Percentiles rank a stretch among this genome's conserved stretches.
These are phyloP conservation scores for Manduca sexta DNA, from an alignment of 1,140 invertebrate species.

Conservation along the genomic window DNA sequence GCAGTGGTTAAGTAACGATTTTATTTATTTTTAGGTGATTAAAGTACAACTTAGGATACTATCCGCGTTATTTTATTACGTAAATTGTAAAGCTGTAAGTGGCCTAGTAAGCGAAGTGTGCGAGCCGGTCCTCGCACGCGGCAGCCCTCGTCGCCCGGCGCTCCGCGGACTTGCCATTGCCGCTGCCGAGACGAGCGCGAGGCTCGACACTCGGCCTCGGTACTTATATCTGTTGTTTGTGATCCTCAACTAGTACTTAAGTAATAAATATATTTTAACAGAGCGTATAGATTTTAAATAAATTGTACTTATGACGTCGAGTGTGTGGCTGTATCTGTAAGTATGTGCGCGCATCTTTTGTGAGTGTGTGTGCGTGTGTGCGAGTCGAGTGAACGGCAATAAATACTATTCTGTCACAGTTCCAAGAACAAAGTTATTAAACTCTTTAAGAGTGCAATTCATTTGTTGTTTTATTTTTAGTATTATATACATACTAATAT, in stretches of 20 bases:
- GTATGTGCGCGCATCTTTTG: background rate
- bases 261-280: conserved; percentile 19
- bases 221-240: conserved; percentile 12
- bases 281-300: background rate
- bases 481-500: too few relatives aligned
- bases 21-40: conserved; percentile 19
- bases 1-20: conserved; percentile 10
- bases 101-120: conserved; percentile 1
- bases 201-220: background rate
- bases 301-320: conserved; percentile 4
- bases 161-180: background rate
- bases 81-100: conserved; percentile 17
- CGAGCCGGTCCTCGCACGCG: background rate
- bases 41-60: conserved; percentile 23
- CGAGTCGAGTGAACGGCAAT: conserved; percentile 5
- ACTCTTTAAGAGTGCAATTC: conserved; percentile 16
- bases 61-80: conserved; percentile 16
- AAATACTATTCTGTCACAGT: conserved; percentile 17
- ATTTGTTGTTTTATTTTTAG: too few relatives aligned
- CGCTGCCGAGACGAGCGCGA: background rate
- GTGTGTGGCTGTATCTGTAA: conserved; percentile 8
- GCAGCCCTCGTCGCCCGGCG: background rate
- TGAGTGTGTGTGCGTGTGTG: background rate
- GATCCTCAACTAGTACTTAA: conserved; percentile 18
- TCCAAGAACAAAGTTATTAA: conserved; percentile 22